phyloP scores from a whole-genome alignment of 2,797 vertebrate species.

The Tachyglossus aculeatus region DNA sequence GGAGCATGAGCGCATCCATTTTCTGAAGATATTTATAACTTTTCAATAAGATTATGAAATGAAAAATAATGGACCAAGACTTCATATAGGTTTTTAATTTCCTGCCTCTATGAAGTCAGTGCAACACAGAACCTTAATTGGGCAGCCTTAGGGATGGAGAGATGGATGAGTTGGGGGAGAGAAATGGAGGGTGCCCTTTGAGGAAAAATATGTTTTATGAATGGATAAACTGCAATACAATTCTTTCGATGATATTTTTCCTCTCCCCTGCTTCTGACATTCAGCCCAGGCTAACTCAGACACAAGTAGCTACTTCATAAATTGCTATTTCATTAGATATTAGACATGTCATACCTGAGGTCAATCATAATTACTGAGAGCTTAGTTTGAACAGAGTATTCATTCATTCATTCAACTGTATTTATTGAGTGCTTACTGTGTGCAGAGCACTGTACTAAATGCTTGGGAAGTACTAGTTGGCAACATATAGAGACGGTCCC shows the following conservation, averaged over 20 bases:
- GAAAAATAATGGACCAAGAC: fast-evolving
- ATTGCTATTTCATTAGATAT: not conserved
- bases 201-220: not conserved
- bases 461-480: no score
- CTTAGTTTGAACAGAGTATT: no score
- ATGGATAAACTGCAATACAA: not conserved
- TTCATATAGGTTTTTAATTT: not conserved
- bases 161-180: no score
- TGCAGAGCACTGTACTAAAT: no score
- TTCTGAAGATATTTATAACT: not conserved
- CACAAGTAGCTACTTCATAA: not conserved
- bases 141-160: no score
- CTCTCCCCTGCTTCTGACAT: not conserved
- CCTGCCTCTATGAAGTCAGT: no score
- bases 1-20: not conserved
- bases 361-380: no score
- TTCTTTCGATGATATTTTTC: conserved; percentile 2
- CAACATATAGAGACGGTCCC: no score
- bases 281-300: not conserved
- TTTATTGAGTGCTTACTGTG: no score
- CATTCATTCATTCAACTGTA: no score
- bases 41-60: not conserved
- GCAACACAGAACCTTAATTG: no score
- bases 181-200: not conserved
- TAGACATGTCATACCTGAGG: no score